Conservation (phyloP, 2,888 invertebrate genomes). For the Drosophila mercatorum region DNA sequence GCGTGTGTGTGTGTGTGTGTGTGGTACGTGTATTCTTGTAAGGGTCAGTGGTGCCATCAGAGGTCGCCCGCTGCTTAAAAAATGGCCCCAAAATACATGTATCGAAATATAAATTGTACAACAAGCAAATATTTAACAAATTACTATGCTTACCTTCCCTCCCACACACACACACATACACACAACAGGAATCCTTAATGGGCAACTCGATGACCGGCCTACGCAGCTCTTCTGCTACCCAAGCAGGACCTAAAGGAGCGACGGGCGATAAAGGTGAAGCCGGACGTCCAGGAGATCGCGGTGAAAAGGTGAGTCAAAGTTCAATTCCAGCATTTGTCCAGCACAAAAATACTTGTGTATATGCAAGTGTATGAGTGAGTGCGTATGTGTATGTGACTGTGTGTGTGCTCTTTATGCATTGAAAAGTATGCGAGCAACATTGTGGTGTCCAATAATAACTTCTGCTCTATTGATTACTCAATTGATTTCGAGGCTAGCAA, state of each 20-base stretch:
- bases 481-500: slow-evolving; percentile 71
- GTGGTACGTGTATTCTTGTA: slow-evolving; percentile 39
- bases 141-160: slow-evolving; percentile 65
- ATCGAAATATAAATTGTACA: slow-evolving; percentile 78
- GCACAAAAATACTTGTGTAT: slow-evolving; percentile 29
- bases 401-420: slow-evolving; percentile 35
- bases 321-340: slow-evolving; percentile 40
- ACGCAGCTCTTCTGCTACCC: slow-evolving; percentile 87
- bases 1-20: slow-evolving; percentile 15
- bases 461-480: slow-evolving; percentile 82
- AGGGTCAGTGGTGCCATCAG: slow-evolving; percentile 44
- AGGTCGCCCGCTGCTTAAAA: slow-evolving; percentile 58
- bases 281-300: slow-evolving; percentile 89
- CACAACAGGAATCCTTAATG: slow-evolving; percentile 87
- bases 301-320: slow-evolving; percentile 88
- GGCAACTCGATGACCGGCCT: slow-evolving; percentile 85
- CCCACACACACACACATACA: slow-evolving; percentile 26
- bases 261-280: slow-evolving; percentile 88
- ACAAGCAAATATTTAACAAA: slow-evolving; percentile 81
- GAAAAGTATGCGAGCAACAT: slow-evolving; percentile 48
- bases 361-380: slow-evolving; percentile 6
- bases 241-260: slow-evolving; percentile 91
- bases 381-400: background rate
- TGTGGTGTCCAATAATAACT: slow-evolving; percentile 72
- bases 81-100: slow-evolving; percentile 59